Evolutionary conservation across 2,113 vertebrate species (phyloP).

Genomic region (Cinclus cinclus): DNA sequence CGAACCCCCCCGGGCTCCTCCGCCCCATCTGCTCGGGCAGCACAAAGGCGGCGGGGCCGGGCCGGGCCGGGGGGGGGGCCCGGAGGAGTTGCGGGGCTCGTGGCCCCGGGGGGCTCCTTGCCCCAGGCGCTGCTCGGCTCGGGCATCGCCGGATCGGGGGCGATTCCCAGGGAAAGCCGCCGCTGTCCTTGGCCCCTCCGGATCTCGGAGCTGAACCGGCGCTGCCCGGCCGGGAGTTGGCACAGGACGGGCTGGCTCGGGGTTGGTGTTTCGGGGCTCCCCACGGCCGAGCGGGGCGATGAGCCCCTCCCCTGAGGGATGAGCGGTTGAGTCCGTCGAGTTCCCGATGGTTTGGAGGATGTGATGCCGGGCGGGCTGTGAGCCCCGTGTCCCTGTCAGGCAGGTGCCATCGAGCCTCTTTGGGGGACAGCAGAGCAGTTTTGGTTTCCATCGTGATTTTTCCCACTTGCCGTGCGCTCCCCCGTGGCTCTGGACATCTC

Average conservation of each 20-base stretch:
- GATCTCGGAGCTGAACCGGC: neutral
- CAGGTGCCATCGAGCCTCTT: neutral
- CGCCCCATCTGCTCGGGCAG: neutral
- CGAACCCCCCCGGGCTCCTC: neutral
- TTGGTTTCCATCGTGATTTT: neutral
- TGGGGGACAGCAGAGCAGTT: neutral
- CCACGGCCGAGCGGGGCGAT: neutral
- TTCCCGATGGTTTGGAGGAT: neutral
- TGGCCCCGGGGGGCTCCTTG: neutral
- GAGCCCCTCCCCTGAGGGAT: neutral
- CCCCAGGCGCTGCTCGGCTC: neutral
- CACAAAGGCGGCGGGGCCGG: conserved; percentile 31
- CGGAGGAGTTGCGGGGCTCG: neutral
- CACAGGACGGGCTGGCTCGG: neutral
- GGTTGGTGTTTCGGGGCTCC: neutral
- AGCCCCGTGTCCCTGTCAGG: neutral
- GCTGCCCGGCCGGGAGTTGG: neutral
- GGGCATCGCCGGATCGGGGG: neutral
- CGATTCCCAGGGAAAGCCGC: neutral
- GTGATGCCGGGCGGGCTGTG: neutral
- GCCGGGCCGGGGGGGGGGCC: too few relatives aligned
- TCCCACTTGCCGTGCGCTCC: neutral
- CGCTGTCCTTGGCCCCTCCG: neutral
- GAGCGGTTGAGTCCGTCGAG: neutral
- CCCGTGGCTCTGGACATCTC: neutral